Base-by-base conservation (phyloP, 2,888 invertebrate genomes). In the Pocota personata region DNA sequence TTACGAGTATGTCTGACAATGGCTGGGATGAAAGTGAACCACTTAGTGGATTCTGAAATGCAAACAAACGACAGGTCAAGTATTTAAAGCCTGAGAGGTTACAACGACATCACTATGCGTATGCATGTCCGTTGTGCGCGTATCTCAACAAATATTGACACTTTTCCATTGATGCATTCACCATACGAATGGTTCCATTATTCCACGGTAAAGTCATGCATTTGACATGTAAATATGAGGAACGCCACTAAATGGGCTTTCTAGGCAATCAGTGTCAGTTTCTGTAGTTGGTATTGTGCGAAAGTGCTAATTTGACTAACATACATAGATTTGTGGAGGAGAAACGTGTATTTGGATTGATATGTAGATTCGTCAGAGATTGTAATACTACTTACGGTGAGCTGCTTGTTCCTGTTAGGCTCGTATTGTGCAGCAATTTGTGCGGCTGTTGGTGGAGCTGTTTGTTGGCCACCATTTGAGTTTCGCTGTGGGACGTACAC, bases 341-440 rank as follows among this genome's bases (percentile, higher is more conserved):
- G 6, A 14, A 6, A n/a, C 30, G 21, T 46, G 40, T 43, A 3
- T 67, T n/a, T 21, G 7, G 30, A 27, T 30, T n/a, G 30, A 16
- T 21, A 37, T 2, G 14, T 35, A n/a, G 10, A 27, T 3, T 14
- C 66, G 46, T 57, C 52, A 43, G 64, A 66, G 35, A 43, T 24
- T 10, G 14, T 64, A 35, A 21, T 57, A 19, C 12, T 32, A 88
- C 88, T 87, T 86, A 88, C 88, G 57, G 69, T 50, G 8, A 88
- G 88, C 27, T 88, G 89, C 71, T 89, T 90, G 88, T 89, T 89
- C 37, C 90, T 89, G 12, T 88, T 87, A 1, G 91, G 90, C 58
- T 92, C 91, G 77, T 92, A 92, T 88, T 92, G 92, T 8, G 92
- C 90, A 5, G 90, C 92, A 77, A 92, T 91, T 87, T 92, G 91